These are phyloP conservation scores for Drosophila paulistorum DNA, from an alignment of 1,140 invertebrate genomes.

Conservation along the genomic window DNA sequence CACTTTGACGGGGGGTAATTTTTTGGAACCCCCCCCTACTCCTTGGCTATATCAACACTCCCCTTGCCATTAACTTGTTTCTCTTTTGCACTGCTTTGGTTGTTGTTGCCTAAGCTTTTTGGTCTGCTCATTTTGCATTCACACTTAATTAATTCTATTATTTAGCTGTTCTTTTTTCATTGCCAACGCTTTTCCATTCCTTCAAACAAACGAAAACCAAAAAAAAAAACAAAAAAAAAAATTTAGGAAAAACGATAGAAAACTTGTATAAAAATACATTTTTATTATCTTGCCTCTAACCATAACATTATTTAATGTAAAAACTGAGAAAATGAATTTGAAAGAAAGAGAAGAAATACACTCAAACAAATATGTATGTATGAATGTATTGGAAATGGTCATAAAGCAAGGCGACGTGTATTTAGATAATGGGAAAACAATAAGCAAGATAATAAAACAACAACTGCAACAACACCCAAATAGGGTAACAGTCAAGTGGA, in stretches of 20 bases:
- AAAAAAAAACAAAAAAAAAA: constrained; percentile 17
- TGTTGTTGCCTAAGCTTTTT: constrained; percentile 49
- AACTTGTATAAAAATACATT: constrained; percentile 56
- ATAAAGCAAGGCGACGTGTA: constrained; percentile 64
- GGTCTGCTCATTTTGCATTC: constrained; percentile 64
- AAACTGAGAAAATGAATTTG: constrained; percentile 28
- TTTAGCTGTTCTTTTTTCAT: constrained; percentile 42
- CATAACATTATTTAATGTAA: constrained; percentile 26
- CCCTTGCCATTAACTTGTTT: not conserved
- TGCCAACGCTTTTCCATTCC: constrained; percentile 18
- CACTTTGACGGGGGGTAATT: constrained; percentile 63
- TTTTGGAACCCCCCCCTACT: not conserved
- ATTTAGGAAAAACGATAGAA: not conserved
- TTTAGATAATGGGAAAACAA: constrained; percentile 71
- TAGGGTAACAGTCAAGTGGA: constrained; percentile 7
- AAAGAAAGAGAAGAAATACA: constrained; percentile 46
- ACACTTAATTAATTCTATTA: constrained; percentile 64
- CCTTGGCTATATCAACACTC: not conserved
- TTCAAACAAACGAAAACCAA: constrained; percentile 27
- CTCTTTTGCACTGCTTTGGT: constrained; percentile 14
- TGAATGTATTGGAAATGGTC: constrained; percentile 45
- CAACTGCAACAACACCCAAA: constrained; percentile 1
- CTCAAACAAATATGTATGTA: constrained; percentile 6
- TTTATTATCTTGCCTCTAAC: constrained; percentile 61
- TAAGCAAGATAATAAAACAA: constrained; percentile 50